Conservation (phyloP, 2,797 vertebrate species). For the Crypturellus tataupa region DNA sequence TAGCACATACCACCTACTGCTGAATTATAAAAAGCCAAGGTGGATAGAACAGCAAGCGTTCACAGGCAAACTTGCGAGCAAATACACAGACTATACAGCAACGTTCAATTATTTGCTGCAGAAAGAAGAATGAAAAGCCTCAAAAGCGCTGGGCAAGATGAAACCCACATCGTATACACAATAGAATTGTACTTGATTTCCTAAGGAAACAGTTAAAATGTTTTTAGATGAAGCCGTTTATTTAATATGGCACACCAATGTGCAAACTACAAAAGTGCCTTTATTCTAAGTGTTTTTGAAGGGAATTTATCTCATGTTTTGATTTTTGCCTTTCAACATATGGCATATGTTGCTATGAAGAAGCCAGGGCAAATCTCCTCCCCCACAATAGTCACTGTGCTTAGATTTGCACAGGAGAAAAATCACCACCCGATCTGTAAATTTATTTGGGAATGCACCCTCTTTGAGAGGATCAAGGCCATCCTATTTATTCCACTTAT, state of each 20-base stretch:
- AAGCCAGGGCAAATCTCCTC: not conserved
- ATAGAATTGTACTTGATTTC: not conserved
- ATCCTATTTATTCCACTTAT: not conserved
- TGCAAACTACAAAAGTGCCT: not conserved
- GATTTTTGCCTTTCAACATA: not conserved
- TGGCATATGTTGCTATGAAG: not conserved
- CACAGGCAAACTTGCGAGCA: conserved; percentile 9
- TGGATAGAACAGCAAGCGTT: conserved; percentile 37
- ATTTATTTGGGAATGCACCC: not conserved
- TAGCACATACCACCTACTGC: conserved; percentile 58
- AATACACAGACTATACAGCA: not conserved
- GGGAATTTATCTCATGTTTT: not conserved
- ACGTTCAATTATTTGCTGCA: not conserved
- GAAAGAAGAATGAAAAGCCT: not conserved
- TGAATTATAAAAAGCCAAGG: conserved; percentile 64
- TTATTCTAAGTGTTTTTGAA: not conserved
- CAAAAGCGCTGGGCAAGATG: not conserved
- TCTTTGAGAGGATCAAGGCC: not conserved
- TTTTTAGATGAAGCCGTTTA: not conserved
- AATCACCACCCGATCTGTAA: not conserved
- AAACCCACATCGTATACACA: not conserved
- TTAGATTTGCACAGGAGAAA: not conserved
- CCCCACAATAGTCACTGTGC: not conserved
- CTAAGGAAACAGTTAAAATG: not conserved
- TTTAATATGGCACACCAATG: not conserved